phyloP scores from a whole-genome alignment of 2,113 vertebrate genomes.

The Engystomops pustulosus region DNA sequence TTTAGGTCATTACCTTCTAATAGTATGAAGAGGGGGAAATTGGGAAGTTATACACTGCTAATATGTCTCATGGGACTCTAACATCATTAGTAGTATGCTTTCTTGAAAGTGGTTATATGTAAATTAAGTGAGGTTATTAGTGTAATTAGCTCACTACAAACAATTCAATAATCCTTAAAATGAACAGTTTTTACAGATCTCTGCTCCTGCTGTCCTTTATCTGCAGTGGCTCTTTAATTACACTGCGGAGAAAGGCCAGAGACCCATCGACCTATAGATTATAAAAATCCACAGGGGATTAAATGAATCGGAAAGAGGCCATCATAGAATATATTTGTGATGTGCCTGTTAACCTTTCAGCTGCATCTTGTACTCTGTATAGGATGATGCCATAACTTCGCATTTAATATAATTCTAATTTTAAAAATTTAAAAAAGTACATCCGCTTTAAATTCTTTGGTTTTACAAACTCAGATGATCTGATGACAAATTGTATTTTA shows the following conservation, averaged over 20 bases:
- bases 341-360: background rate
- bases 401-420: background rate
- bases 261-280: background rate
- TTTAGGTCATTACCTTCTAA: background rate
- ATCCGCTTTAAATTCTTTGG: too few relatives aligned
- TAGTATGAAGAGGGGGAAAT: background rate
- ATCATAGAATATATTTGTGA: slow-evolving; percentile 5
- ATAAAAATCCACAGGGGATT: background rate
- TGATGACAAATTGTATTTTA: too few relatives aligned
- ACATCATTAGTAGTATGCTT: slow-evolving; percentile 3
- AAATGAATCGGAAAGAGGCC: background rate
- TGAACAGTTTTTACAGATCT: background rate
- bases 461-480: too few relatives aligned
- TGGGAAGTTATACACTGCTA: background rate
- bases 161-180: background rate
- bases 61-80: background rate
- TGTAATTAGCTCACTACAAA: slow-evolving; percentile 10
- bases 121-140: background rate
- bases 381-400: background rate
- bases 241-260: background rate
- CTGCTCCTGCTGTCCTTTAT: background rate
- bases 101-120: background rate
- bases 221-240: background rate
- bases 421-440: too few relatives aligned
- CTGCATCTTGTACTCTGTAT: background rate